phyloP scores from a whole-genome alignment of 2,113 vertebrate species.

The Eptatretus burgeri region DNA sequence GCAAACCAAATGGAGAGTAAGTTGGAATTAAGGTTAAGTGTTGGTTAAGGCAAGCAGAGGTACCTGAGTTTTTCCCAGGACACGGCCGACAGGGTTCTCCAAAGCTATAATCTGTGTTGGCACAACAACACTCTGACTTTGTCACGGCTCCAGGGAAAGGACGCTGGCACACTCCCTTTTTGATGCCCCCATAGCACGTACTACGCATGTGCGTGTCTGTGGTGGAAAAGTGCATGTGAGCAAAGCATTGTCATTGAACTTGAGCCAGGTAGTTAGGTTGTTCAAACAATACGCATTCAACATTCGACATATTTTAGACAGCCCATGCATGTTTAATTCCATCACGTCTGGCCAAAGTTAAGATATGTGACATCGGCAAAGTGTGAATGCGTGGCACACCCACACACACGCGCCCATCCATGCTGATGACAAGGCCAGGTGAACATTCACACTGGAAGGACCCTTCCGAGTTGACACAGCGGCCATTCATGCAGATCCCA shows the following conservation, averaged over 20 bases:
- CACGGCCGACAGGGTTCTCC: conserved; percentile 27
- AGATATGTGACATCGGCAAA: too few species aligned
- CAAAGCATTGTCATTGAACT: too few species aligned
- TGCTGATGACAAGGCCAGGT: conserved; percentile 55
- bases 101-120: conserved; percentile 24
- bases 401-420: conserved; percentile 72
- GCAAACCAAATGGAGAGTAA: too few species aligned
- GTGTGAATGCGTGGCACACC: conserved; percentile 5
- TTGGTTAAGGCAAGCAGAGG: background rate
- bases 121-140: conserved; percentile 32
- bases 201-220: conserved; percentile 29
- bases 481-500: conserved; percentile 88
- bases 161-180: conserved; percentile 19
- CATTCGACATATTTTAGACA: too few species aligned
- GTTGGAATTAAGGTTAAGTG: too few species aligned
- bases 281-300: too few species aligned
- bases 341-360: too few species aligned
- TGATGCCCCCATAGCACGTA: conserved; percentile 28
- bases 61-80: conserved; percentile 25
- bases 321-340: too few species aligned
- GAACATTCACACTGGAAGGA: conserved; percentile 96
- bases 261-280: too few species aligned
- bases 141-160: conserved; percentile 27
- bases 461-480: conserved; percentile 77
- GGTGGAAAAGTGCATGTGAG: too few species aligned